These are phyloP conservation scores for Chrysomela aeneicollis DNA, from an alignment of 2,888 invertebrate species.

Conservation along the genomic window DNA sequence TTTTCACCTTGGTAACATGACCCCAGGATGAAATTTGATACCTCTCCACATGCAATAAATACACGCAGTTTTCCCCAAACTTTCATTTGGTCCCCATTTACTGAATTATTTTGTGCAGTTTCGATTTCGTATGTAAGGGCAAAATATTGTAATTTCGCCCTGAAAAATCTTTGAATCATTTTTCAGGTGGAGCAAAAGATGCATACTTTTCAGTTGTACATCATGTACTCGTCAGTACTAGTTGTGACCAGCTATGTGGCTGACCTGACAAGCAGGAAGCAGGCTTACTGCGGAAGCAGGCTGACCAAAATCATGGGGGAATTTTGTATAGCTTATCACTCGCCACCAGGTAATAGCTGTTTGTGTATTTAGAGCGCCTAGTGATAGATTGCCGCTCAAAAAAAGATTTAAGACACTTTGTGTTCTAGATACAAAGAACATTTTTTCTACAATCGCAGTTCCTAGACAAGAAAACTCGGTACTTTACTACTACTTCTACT, in stretches of 20 bases:
- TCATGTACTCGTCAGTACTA: slow-evolving; percentile 10
- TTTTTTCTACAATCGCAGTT: too few relatives aligned
- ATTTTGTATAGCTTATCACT: slow-evolving; percentile 26
- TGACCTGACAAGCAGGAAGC: slow-evolving; percentile 7
- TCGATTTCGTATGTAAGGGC: background rate
- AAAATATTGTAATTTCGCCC: background rate
- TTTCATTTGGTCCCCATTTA: background rate
- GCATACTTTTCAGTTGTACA: background rate
- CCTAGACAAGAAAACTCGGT: too few relatives aligned
- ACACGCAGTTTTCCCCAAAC: slow-evolving; percentile 7
- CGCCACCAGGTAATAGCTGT: slow-evolving; percentile 19
- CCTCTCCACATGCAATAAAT: slow-evolving; percentile 24
- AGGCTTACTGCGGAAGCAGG: slow-evolving; percentile 24
- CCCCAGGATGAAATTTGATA: slow-evolving; percentile 28
- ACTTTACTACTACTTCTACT: too few relatives aligned
- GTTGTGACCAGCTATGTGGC: slow-evolving; percentile 7
- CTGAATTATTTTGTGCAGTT: background rate
- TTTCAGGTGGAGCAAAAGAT: background rate
- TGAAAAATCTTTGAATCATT: too few relatives aligned
- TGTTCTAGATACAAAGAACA: too few relatives aligned
- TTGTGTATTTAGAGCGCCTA: too few relatives aligned
- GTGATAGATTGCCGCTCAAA: too few relatives aligned
- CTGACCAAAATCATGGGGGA: slow-evolving; percentile 23
- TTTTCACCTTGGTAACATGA: slow-evolving; percentile 23
- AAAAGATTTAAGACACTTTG: too few relatives aligned